Base-by-base conservation (phyloP, 2,888 invertebrate species). In the Drosophila neutralis region DNA sequence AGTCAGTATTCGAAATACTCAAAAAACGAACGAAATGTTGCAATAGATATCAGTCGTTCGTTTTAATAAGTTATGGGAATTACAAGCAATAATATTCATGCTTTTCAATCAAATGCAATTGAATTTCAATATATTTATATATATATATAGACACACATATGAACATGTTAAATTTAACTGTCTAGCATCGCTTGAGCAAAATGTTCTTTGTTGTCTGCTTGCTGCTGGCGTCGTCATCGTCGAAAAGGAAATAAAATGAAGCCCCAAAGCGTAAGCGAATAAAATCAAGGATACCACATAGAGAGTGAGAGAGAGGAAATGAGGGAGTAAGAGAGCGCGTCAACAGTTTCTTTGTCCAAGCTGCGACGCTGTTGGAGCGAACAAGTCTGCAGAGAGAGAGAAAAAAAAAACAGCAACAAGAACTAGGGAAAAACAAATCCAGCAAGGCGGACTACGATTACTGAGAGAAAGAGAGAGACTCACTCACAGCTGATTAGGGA, bases 211-310 rank as follows among this genome's bases (percentile, higher is more conserved):
- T 86, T 82, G 78, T 78, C 73, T 84, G 76, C 70, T 38, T 33
- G 35, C 52, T 38, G 57, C 27, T 73, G 60, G 58, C 53, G 54
- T 56, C 45, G 45, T 51, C 57, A 42, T 56, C 45, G 45, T 51
- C 24, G 42, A 82, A 79, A 82, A 84, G 83, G 80, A 84, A 87
- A 74, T 65, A 54, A 74, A 77, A 54, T 51, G 49, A 62, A 67
- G 65, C 64, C 33, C 15, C 65, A 74, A 73, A 67, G 69, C 61
- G 54, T 48, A 73, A 64, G 49, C 70, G 63, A 72, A 75, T 72
- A 67, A 79, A 84, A 73, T 87, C 84, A 87, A 85, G 84, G 87
- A 85, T 87, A 80, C 82, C 58, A 78, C 74, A 69, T 36, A 61
- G 57, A 53, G n/a, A 65, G 67, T 69, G 24, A 24, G 27, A 27